phyloP scores from a whole-genome alignment of 2,888 invertebrate species.

The Labia minor region DNA sequence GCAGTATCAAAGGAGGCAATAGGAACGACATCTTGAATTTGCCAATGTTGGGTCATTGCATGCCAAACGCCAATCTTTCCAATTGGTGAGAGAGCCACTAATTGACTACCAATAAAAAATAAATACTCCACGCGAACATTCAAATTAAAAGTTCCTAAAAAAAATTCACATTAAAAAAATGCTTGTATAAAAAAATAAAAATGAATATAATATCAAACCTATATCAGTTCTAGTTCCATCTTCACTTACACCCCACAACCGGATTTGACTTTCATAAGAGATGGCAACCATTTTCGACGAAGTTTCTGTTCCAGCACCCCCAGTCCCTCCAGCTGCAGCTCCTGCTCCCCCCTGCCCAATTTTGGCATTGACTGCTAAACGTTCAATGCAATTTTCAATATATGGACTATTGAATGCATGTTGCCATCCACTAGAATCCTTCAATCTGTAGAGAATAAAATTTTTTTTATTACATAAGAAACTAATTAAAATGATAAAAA shows the following conservation, averaged over 20 bases:
- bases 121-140: conserved; percentile 89
- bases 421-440: conserved; percentile 95
- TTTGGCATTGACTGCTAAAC: conserved; percentile 63
- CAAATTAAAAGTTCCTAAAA: conserved; percentile 74
- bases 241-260: conserved; percentile 70
- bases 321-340: conserved; percentile 33
- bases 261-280: conserved; percentile 62
- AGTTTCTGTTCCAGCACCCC: conserved; percentile 41
- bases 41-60: conserved; percentile 98
- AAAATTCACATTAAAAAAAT: conserved; percentile 21
- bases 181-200: conserved; percentile 2
- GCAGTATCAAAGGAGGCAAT: conserved; percentile 95
- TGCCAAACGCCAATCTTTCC: conserved; percentile 99
- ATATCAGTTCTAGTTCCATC: conserved; percentile 63
- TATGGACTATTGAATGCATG: conserved; percentile 87
- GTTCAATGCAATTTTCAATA: conserved; percentile 77
- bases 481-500: conserved; percentile 19
- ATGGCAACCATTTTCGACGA: conserved; percentile 73
- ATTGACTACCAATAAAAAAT: conserved; percentile 93
- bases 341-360: conserved; percentile 36
- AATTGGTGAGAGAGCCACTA: conserved; percentile 86
- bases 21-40: conserved; percentile 90
- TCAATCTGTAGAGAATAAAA: conserved; percentile 50
- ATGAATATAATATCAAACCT: conserved; percentile 37
- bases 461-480: conserved; percentile 14